Evolutionary conservation across 2,113 vertebrate species (phyloP), one percentile per base, ranked within the genome.

Genomic region (Channa maculata): DNA sequence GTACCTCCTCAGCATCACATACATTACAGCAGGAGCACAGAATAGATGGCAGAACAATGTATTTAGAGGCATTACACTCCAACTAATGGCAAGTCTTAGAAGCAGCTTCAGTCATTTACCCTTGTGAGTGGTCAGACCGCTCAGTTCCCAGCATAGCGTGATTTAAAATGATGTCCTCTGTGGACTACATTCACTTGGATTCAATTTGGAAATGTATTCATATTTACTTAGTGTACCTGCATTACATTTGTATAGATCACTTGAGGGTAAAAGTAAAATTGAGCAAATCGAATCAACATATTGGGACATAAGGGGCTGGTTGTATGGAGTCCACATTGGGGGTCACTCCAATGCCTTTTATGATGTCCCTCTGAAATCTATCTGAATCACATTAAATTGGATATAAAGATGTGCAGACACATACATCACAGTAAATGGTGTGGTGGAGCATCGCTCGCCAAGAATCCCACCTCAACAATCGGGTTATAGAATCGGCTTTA

Each of bases 361-460:
- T 95, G 93, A 94, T 94, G 93, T 94, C 92, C 86, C 90, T 90
- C 91, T 88, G 91, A 93, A 93, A 94, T 95, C 94, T 90, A 94
- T 94, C 91, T 71, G 93, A 94, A 94, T 94, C 93, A 70, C 91
- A 92, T 95, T 92, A 94, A 89, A 94, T 88, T 91, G 92, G 92
- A 92, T 88, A 86, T 93, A 92, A 93, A 93, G 93, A 94, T 90
- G 93, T 95, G 94, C 92, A 93, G 92, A 94, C 93, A 94, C 94
- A 95, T 91, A 94, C 92, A 94, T 93, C 94, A 92, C 90, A 91
- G 93, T 92, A 90, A 93, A 92, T 91, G 92, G 91, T 91, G 92
- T 74, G 90, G 88, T 33, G 73, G 55, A 90, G 90, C 92, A 83
- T 54, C 82, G 85, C 91, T 89, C 85, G 90, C 88, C 89, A 90